Base-by-base conservation (phyloP, 1,140 invertebrate genomes). In the Micrasema minimum region DNA sequence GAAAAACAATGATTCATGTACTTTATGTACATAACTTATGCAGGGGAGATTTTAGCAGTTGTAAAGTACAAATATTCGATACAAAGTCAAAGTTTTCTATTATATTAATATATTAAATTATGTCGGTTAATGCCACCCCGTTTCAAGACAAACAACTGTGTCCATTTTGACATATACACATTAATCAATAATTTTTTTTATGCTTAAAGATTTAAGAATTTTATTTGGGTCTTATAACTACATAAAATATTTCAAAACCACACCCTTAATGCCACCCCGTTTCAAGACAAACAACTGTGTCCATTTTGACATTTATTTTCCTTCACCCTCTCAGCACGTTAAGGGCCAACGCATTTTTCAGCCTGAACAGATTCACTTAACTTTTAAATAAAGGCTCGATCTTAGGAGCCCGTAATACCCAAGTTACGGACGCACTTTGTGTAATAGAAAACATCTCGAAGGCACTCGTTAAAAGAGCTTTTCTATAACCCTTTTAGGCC, bases 381-480 rank as follows among this genome's bases (percentile, higher is more conserved):
- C 14, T 43, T 43, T 11, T 11, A 43, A 43, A 43, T n/a, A 43
- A 43, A 43, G 10, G 10, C 10, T 16, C 41, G 10, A 43, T 43
- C 41, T 31, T 31, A 31, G 26, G 26, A 7, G 3, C 26, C 10
- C 48, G 48, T 12, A 22, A 51, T 18, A 51, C 22, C 48, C 20
- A 10, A 9, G 18, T 18, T 7, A 5, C 14, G 55, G 37, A 22
- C 16, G 37, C 35, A 59, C 55, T 9, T 16, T 9, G 14, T 11
- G 35, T 59, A 59, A 59, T 59, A 41, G 18, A 35, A 26, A 53
- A 48, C 51, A 20, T 31, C 50, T n/a, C 51, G 51, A 31, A 55
- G 31, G 51, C 35, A 18, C 20, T 59, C 37, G 18, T 41, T 41
- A 59, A 14, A 59, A 59, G 37, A 59, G 55, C 37, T 22, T 22